Conservation (phyloP, 2,797 vertebrate genomes). For the Pipistrellus pipistrellus region DNA sequence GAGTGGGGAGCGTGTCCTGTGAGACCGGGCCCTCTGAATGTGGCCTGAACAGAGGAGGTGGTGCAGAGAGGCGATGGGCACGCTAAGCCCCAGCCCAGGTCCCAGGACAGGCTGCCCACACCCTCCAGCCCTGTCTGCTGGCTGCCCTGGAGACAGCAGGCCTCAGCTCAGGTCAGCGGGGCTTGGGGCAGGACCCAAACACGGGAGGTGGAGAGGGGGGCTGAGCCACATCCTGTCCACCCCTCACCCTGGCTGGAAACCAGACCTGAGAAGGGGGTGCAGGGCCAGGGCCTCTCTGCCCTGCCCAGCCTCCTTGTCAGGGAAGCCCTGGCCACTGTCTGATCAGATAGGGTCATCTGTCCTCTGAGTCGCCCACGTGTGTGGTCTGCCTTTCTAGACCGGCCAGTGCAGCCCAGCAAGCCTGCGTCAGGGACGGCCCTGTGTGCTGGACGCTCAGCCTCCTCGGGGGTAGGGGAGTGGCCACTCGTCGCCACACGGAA, state of each 20-base stretch:
- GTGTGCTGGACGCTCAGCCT: background rate
- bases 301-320: background rate
- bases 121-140: background rate
- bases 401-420: background rate
- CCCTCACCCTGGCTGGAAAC: background rate
- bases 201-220: background rate
- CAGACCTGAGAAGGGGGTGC: background rate
- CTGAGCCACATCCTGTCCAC: background rate
- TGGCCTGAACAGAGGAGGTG: background rate
- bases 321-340: background rate
- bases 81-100: background rate
- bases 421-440: background rate
- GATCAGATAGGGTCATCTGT: background rate
- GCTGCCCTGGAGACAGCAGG: background rate
- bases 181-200: background rate
- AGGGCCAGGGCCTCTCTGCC: background rate
- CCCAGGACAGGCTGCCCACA: background rate
- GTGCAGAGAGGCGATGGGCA: fast-evolving
- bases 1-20: background rate
- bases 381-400: background rate
- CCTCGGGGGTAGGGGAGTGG: background rate
- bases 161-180: background rate
- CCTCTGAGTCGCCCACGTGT: background rate
- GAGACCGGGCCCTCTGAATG: background rate
- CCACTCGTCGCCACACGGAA: background rate